phyloP scores from a whole-genome alignment of 2,888 invertebrate genomes.

The Autographa pulchrina region DNA sequence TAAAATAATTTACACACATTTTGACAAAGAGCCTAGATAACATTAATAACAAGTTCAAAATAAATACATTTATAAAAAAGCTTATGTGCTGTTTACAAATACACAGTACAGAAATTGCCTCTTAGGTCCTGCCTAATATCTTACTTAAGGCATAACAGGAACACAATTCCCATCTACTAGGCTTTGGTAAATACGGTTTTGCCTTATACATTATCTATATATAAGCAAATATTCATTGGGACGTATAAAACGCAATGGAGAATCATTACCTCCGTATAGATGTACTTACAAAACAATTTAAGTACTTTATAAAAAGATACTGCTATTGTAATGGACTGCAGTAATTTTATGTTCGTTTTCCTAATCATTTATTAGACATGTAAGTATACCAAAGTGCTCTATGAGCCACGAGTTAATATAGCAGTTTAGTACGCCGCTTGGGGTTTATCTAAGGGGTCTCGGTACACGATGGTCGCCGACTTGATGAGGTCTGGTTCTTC shows the following conservation, averaged over 20 bases:
- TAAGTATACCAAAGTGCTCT: slow-evolving; percentile 55
- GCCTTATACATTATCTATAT: slow-evolving; percentile 27
- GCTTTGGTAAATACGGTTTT: slow-evolving; percentile 62
- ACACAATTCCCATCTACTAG: slow-evolving; percentile 53
- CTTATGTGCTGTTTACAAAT: slow-evolving; percentile 47
- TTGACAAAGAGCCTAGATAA: slow-evolving; percentile 42
- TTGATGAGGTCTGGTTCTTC: slow-evolving; percentile 84
- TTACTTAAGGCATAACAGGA: slow-evolving; percentile 66
- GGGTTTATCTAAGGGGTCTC: slow-evolving; percentile 79
- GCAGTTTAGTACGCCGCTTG: slow-evolving; percentile 40
- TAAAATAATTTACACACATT: slow-evolving; percentile 42
- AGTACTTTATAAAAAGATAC: slow-evolving; percentile 53
- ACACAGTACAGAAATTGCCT: slow-evolving; percentile 44
- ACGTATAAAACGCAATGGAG: slow-evolving; percentile 59
- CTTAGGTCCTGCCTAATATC: slow-evolving; percentile 65
- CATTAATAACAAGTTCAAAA: slow-evolving; percentile 46
- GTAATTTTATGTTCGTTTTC: slow-evolving; percentile 40
- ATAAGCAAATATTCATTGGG: slow-evolving; percentile 55
- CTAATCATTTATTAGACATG: slow-evolving; percentile 52
- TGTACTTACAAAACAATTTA: slow-evolving; percentile 55
- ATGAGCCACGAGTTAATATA: slow-evolving; percentile 43
- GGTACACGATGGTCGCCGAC: slow-evolving; percentile 81
- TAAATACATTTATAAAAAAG: slow-evolving; percentile 57
- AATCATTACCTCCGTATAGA: slow-evolving; percentile 60
- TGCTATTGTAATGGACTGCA: slow-evolving; percentile 46